These are phyloP conservation scores for Ploceus nigricollis DNA, from an alignment of 2,113 vertebrate genomes.

Conservation along the genomic window DNA sequence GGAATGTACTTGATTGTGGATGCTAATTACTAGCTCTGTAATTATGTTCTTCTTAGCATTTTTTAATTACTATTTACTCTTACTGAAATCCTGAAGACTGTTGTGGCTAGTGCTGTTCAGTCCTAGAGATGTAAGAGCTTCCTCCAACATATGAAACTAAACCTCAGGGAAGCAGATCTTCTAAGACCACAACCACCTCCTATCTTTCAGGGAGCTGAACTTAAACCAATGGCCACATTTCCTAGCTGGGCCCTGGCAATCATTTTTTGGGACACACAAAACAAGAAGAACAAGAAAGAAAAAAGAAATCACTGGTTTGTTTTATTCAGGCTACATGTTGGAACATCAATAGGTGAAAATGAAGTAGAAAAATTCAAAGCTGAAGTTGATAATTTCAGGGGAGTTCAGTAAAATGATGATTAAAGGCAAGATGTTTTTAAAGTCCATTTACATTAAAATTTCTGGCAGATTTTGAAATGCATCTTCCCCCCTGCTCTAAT, in stretches of 20 bases:
- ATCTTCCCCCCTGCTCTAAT: background rate
- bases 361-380: background rate
- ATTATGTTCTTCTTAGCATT: background rate
- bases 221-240: background rate
- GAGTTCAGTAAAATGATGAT: background rate
- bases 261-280: background rate
- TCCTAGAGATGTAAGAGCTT: background rate
- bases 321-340: background rate
- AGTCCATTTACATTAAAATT: background rate
- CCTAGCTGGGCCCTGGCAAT: background rate
- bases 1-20: background rate
- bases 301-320: background rate
- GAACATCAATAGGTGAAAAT: background rate
- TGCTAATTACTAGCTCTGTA: background rate
- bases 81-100: background rate
- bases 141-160: background rate
- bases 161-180: background rate
- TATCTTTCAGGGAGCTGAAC: background rate
- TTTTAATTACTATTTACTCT: background rate
- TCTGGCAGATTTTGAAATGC: background rate
- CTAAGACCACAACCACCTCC: background rate
- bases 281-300: background rate
- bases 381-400: background rate
- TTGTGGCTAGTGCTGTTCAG: background rate
- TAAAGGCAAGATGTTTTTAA: background rate